Evolutionary conservation across 2,113 vertebrate species (phyloP).

Genomic region (Neotoma lepida): DNA sequence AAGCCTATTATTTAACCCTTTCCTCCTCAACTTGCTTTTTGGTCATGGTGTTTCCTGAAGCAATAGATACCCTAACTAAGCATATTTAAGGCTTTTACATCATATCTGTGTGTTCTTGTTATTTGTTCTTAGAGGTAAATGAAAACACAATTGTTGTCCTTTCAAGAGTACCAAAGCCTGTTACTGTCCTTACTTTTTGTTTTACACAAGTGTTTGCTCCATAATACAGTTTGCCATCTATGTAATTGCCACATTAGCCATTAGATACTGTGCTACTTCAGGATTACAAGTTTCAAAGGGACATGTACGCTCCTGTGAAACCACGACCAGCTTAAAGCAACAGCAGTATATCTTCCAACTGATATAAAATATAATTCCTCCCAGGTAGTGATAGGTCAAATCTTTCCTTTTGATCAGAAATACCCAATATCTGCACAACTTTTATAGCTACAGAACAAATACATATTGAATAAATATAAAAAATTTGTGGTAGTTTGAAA

Average conservation of each 20-base stretch:
- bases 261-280: not conserved
- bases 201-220: not conserved
- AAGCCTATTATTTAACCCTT: not conserved
- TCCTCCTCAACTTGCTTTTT: not conserved
- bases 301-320: not conserved
- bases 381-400: not conserved
- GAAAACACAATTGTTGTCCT: not conserved
- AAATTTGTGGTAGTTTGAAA: not conserved
- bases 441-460: not conserved
- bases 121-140: not conserved
- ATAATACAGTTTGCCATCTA: not conserved
- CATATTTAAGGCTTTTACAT: not conserved
- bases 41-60: not conserved
- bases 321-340: not conserved
- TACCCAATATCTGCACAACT: constrained; percentile 37
- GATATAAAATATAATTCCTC: not conserved
- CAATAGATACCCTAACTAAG: not conserved
- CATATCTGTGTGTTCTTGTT: not conserved
- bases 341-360: not conserved
- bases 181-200: not conserved
- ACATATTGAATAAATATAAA: not conserved
- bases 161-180: not conserved
- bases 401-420: constrained; percentile 1
- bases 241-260: not conserved
- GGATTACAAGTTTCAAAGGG: not conserved